phyloP scores from a whole-genome alignment of 2,797 vertebrate species.

The Sibirionetta formosa region DNA sequence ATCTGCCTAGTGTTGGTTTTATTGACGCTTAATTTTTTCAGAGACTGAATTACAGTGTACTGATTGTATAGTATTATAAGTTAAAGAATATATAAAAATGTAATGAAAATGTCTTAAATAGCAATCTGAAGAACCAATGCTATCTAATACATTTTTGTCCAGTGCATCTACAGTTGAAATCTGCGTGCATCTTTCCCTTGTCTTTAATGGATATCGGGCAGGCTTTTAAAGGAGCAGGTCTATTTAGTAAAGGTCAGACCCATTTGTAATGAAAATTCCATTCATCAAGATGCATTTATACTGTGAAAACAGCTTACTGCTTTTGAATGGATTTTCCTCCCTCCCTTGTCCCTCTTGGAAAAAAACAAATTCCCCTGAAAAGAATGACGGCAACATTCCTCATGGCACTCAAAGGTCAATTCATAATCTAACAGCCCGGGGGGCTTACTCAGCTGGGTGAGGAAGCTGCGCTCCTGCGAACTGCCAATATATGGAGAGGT shows the following conservation, averaged over 20 bases:
- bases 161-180: neutral
- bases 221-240: conserved; percentile 37
- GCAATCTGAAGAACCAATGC: neutral
- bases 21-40: conserved; percentile 48
- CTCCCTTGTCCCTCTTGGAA: neutral
- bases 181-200: neutral
- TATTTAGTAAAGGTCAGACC: conserved; percentile 52
- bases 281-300: conserved; percentile 42
- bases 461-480: neutral
- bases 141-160: neutral
- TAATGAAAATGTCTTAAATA: conserved; percentile 44
- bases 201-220: conserved; percentile 9
- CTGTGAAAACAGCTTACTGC: conserved; percentile 31
- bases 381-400: neutral
- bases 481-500: neutral
- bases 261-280: conserved; percentile 62
- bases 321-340: neutral
- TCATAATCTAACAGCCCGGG: neutral
- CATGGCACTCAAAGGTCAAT: conserved; percentile 16
- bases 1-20: neutral
- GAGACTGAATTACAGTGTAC: conserved; percentile 16
- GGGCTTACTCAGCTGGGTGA: neutral
- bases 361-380: neutral
- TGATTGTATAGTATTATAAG: conserved; percentile 32
- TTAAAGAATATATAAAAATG: conserved; percentile 48